Conservation (phyloP, 1,140 invertebrate species). For the Cyclina sinensis region DNA sequence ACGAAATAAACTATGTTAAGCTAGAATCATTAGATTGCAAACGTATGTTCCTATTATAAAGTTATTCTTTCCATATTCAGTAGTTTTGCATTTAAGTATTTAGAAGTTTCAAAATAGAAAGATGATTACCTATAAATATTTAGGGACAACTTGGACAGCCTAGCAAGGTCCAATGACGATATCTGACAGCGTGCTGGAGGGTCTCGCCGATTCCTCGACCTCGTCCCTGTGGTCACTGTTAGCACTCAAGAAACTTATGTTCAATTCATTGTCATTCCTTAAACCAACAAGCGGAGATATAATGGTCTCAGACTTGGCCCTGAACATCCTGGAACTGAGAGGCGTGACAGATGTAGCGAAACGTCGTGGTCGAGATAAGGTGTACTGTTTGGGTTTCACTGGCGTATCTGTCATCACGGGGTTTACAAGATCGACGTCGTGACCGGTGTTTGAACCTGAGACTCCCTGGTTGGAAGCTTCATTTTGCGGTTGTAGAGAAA, state of each 20-base stretch:
- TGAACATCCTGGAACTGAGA: background rate
- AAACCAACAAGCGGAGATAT: slow-evolving; percentile 29
- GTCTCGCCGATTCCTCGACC: background rate
- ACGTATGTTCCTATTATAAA: too few relatives aligned
- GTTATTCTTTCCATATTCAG: too few relatives aligned
- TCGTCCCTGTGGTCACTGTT: slow-evolving; percentile 16
- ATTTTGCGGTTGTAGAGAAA: background rate
- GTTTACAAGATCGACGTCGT: background rate
- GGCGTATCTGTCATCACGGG: slow-evolving; percentile 16
- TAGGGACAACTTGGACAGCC: too few relatives aligned
- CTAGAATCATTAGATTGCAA: too few relatives aligned
- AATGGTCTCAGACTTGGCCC: slow-evolving; percentile 12
- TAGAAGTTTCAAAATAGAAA: too few relatives aligned
- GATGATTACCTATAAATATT: too few relatives aligned
- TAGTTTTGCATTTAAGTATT: too few relatives aligned
- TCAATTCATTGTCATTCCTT: slow-evolving; percentile 44
- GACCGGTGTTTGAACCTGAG: background rate
- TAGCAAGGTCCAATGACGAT: slow-evolving; percentile 1
- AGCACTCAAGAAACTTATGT: slow-evolving; percentile 42
- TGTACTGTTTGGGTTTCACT: background rate
- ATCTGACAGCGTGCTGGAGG: background rate
- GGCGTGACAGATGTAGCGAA: background rate
- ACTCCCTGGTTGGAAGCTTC: background rate
- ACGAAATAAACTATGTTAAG: too few relatives aligned
- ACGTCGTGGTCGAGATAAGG: background rate